Percentiles rank a stretch among this genome's conserved stretches.
phyloP scores from a whole-genome alignment of 2,113 vertebrate genomes.

The Ahaetulla prasina region DNA sequence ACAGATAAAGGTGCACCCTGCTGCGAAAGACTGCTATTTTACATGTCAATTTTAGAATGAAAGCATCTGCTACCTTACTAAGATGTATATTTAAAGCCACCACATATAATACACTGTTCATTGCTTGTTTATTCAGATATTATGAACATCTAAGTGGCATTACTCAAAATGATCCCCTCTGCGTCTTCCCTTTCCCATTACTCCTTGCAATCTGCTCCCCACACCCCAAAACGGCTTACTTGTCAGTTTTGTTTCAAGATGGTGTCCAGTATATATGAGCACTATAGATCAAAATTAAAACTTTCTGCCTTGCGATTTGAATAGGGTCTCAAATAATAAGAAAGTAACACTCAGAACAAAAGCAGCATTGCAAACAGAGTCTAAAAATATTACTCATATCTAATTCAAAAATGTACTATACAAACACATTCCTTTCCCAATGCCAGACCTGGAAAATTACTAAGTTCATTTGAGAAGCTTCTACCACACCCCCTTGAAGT shows the following conservation, averaged over 20 bases:
- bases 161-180: slow-evolving; percentile 52
- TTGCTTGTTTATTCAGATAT: slow-evolving; percentile 64
- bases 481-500: background rate
- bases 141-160: slow-evolving; percentile 42
- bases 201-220: slow-evolving; percentile 16
- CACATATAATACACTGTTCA: slow-evolving; percentile 57
- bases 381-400: background rate
- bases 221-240: background rate
- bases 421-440: background rate
- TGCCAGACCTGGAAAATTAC: background rate
- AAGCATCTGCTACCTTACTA: slow-evolving; percentile 69
- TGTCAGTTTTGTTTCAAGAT: background rate
- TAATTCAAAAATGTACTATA: background rate
- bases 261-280: background rate
- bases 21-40: slow-evolving; percentile 61
- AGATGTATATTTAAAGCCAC: slow-evolving; percentile 65
- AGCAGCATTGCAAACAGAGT: background rate
- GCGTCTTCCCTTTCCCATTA: slow-evolving; percentile 23
- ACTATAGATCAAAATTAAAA: background rate
- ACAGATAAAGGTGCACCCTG: slow-evolving; percentile 58
- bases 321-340: background rate
- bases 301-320: slow-evolving; percentile 30
- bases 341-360: background rate
- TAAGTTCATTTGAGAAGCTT: background rate
- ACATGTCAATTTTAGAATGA: slow-evolving; percentile 65